A percentile compares a stretch with the other conserved stretches of the same genome.
Conservation (phyloP, 2,888 invertebrate species). For the Entomobrya proxima region DNA sequence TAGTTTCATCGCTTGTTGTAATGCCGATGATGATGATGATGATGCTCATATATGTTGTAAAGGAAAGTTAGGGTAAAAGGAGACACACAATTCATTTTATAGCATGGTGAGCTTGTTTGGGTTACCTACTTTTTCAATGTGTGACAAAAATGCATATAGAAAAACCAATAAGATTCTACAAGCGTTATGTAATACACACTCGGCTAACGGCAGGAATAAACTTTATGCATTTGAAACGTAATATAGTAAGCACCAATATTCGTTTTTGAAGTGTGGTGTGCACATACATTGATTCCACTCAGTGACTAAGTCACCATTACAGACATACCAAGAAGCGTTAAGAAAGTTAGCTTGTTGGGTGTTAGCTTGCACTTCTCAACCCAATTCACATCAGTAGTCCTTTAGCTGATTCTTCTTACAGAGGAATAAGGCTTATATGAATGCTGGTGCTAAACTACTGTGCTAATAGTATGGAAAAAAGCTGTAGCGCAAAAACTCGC, state of each 20-base stretch:
- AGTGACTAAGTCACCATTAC: background rate
- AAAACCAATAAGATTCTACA: constrained; percentile 1
- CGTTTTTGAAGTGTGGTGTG: background rate
- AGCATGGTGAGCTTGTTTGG: background rate
- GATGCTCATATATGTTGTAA: constrained; percentile 37
- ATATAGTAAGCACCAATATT: background rate
- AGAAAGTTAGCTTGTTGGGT: background rate
- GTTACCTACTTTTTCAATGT: constrained; percentile 31
- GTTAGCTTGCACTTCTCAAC: constrained; percentile 13
- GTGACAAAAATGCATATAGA: background rate
- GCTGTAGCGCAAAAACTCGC: constrained; percentile 32
- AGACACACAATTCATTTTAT: background rate
- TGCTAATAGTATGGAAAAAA: background rate
- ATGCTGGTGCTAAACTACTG: too few relatives aligned
- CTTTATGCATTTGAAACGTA: background rate
- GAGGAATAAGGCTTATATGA: background rate
- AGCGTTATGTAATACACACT: background rate
- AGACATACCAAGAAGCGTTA: background rate
- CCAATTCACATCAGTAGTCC: background rate
- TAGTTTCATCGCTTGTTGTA: constrained; percentile 3
- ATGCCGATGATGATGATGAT: constrained; percentile 13
- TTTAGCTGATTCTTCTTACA: constrained; percentile 29
- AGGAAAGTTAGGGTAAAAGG: background rate
- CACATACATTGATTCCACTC: background rate
- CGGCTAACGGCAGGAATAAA: background rate